Evolutionary conservation across 1,140 invertebrate genomes (phyloP).

Genomic region (Catajapyx aquilonaris): DNA sequence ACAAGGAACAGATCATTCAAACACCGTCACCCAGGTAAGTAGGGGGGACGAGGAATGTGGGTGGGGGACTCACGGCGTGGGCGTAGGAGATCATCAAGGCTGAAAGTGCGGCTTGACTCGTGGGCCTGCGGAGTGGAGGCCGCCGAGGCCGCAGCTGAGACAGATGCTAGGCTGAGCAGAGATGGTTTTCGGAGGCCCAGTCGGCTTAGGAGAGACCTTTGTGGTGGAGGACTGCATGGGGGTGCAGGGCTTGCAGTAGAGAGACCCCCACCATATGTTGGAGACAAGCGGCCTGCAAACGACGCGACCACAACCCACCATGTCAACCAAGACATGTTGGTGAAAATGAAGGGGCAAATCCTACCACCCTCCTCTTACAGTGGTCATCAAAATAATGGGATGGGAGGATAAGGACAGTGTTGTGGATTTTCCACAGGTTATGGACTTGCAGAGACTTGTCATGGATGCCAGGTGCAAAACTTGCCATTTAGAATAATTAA

Average conservation of each 20-base stretch:
- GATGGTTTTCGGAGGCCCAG: slow-evolving; percentile 60
- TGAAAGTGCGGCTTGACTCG: slow-evolving; percentile 41
- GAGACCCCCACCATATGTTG: slow-evolving; percentile 13
- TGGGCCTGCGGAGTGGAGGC: slow-evolving; percentile 23
- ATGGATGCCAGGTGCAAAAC: no score
- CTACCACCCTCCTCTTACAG: no score
- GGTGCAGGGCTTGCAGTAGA: slow-evolving; percentile 19
- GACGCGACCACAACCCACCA: slow-evolving; percentile 6
- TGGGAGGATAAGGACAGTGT: no score
- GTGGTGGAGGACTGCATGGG: slow-evolving; percentile 24
- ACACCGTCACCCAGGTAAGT: no score
- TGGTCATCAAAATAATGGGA: no score
- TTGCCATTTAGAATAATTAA: no score
- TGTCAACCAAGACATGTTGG: no score
- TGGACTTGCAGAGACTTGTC: no score
- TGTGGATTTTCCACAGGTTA: no score
- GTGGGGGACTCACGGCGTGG: slow-evolving; percentile 26
- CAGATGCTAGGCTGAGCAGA: slow-evolving; percentile 42
- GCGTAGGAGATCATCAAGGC: slow-evolving; percentile 61
- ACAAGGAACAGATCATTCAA: no score
- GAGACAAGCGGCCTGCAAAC: slow-evolving; percentile 14
- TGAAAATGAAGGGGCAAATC: no score
- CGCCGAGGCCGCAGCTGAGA: slow-evolving; percentile 15
- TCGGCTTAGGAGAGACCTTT: slow-evolving; percentile 42
- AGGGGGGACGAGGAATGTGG: no score